phyloP scores from a whole-genome alignment of 2,797 vertebrate genomes.

The Eulemur rubriventer region DNA sequence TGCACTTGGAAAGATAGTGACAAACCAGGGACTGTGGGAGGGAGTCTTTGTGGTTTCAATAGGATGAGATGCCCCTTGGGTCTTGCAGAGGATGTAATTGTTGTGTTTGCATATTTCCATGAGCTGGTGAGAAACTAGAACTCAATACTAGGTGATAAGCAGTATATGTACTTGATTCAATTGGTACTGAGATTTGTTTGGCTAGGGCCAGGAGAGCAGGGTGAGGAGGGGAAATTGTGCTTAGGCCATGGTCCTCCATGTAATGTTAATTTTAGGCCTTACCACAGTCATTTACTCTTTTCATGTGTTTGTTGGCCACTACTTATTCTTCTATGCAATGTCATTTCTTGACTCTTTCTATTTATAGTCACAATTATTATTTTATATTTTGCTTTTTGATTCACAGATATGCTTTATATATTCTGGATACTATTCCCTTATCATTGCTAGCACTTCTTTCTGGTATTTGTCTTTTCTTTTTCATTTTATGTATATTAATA shows the following conservation, averaged over 20 bases:
- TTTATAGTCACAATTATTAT: not conserved
- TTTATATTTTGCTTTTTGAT: not conserved
- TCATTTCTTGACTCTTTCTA: not conserved
- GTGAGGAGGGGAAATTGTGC: not conserved
- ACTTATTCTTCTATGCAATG: not conserved
- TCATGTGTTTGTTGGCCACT: not conserved
- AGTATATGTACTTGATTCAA: not conserved
- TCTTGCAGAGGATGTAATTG: too few species aligned
- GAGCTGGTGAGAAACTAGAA: rapidly evolving
- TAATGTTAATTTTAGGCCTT: not conserved
- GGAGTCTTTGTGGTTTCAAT: not conserved
- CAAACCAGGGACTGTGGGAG: not conserved
- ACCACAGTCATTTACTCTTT: not conserved
- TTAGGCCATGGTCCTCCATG: not conserved
- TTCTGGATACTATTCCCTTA: not conserved
- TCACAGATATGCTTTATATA: not conserved
- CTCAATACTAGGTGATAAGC: too few species aligned
- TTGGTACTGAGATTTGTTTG: not conserved
- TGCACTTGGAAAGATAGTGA: not conserved
- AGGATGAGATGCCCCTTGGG: not conserved
- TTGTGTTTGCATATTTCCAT: not conserved
- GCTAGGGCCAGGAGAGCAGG: not conserved
- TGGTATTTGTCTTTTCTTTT: not conserved
- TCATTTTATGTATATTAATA: not conserved
- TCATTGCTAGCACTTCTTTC: not conserved